Base-by-base conservation (phyloP, 1,140 invertebrate genomes). In the Dufourea novaeangliae region DNA sequence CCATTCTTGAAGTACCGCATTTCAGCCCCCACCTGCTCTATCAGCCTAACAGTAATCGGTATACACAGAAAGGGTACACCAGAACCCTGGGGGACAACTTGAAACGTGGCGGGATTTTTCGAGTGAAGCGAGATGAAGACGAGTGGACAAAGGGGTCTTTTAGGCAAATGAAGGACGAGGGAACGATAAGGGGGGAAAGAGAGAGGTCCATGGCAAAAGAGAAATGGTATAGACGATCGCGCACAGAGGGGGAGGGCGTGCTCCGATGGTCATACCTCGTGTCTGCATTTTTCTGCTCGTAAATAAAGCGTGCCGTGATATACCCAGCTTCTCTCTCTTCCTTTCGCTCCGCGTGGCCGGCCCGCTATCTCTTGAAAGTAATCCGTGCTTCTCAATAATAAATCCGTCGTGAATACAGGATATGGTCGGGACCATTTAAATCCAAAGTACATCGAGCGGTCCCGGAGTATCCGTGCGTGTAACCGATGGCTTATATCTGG, bases 81-180 rank as follows among this genome's bases (percentile, higher is more conserved):
- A 8, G 50, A 25, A 54, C 22, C 3, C 14, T 5, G 27, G 8
- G 27, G 29, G 8, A 54, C 12, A 11, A 8, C 11, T 14, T 14
- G 52, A 66, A 59, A 41, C 63, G 63, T 44, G 39, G n/a, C 44
- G 76, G 78, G 63, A 75, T 41, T 77, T 77, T 61, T 82, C 72
- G 66, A 84, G 68, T 67, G 79, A 78, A 64, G 77, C 71, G 64
- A 71, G 70, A 85, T 54, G 79, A 85, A 85, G 82, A 85, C 75
- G 79, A 85, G 84, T 82, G 84, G 83, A 85, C 84, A 85, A 85
- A 85, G 84, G 79, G 83, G 77, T 85, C 84, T 85, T 85, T 85
- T 85, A 85, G 84, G 84, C 83, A 85, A 85, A 85, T 85, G 84
- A 85, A 85, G 83, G 66, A 79, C 79, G 79, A 76, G 83, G 83